Evolutionary conservation across 1,140 invertebrate species (phyloP).

Genomic region (Epicauta chinensis): DNA sequence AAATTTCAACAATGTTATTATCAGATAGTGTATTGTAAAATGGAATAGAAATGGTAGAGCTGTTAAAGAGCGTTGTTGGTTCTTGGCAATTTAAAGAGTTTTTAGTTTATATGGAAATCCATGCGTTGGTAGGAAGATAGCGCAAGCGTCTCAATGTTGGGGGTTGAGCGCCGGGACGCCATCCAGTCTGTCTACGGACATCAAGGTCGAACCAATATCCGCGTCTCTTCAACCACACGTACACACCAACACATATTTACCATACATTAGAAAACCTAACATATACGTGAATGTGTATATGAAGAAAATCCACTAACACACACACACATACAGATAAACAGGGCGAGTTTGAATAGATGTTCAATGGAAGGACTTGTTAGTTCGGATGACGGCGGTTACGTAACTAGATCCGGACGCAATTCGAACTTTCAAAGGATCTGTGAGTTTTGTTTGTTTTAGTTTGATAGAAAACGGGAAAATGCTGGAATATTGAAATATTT

Average conservation of each 20-base stretch:
- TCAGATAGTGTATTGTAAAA: not conserved
- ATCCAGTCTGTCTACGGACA: slow-evolving; percentile 33
- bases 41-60: no score
- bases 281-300: not conserved
- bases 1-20: slow-evolving; percentile 1
- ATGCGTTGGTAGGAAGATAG: not conserved
- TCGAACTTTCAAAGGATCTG: no score
- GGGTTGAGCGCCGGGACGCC: slow-evolving; percentile 28
- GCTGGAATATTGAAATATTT: no score
- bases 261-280: not conserved
- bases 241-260: no score
- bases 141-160: slow-evolving; percentile 27
- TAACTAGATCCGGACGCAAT: not conserved
- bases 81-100: slow-evolving; percentile 13
- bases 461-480: no score
- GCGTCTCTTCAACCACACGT: not conserved
- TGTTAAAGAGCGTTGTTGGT: not conserved
- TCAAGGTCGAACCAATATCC: slow-evolving; percentile 25
- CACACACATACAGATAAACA: not conserved
- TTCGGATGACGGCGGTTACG: not conserved
- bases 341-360: not conserved
- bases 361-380: slow-evolving; percentile 1
- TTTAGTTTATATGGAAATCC: slow-evolving; percentile 10
- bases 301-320: no score
- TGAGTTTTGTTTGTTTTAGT: no score